Conservation (phyloP, 2,888 invertebrate species). For the Ennomos quercinarius region DNA sequence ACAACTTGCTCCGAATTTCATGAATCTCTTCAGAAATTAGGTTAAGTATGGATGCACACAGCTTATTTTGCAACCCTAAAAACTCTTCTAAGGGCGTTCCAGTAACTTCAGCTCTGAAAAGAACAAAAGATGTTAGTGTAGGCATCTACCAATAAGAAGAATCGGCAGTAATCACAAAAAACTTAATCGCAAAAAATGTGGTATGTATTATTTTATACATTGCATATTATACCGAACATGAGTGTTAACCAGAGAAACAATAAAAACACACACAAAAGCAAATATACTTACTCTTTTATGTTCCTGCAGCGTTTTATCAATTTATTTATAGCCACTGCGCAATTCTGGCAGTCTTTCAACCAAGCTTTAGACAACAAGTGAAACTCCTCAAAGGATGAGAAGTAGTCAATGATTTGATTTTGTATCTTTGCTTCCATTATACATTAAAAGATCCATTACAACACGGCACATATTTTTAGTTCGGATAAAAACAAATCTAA, state of each 20-base stretch:
- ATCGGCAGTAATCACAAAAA: neutral
- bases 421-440: slow-evolving; percentile 81
- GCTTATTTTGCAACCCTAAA: slow-evolving; percentile 65
- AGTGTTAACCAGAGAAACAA: slow-evolving; percentile 10
- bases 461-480: slow-evolving; percentile 23
- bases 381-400: slow-evolving; percentile 80
- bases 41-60: slow-evolving; percentile 71
- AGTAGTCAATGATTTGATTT: slow-evolving; percentile 81
- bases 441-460: slow-evolving; percentile 46
- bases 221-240: neutral
- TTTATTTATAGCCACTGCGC: slow-evolving; percentile 80
- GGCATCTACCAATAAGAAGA: neutral
- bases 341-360: slow-evolving; percentile 81
- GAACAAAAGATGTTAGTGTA: neutral
- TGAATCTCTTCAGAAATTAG: slow-evolving; percentile 70
- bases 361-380: slow-evolving; percentile 73
- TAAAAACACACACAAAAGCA: slow-evolving; percentile 41
- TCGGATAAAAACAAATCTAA: slow-evolving; percentile 1
- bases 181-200: neutral
- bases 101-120: slow-evolving; percentile 72
- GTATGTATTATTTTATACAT: too few relatives aligned
- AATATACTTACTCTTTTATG: slow-evolving; percentile 77
- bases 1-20: slow-evolving; percentile 75
- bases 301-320: slow-evolving; percentile 79
- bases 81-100: slow-evolving; percentile 77